phyloP scores from a whole-genome alignment of 2,797 vertebrate genomes.

The Garrulus glandarius region DNA sequence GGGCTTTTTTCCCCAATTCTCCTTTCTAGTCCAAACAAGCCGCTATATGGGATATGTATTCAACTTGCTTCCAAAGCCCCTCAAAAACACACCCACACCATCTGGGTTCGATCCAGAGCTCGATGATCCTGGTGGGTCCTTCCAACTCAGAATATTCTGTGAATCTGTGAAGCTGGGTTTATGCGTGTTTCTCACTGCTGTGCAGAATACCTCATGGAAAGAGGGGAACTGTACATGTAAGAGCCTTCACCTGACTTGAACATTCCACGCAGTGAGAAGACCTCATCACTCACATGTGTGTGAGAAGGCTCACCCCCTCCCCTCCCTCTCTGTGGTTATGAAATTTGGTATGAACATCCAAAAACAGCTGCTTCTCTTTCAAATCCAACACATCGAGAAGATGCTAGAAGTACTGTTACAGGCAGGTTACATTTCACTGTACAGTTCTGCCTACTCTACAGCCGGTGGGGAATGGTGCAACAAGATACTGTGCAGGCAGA shows the following conservation, averaged over 20 bases:
- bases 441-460: background rate
- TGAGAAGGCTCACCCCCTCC: background rate
- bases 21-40: background rate
- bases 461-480: constrained; percentile 21
- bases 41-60: fast-evolving
- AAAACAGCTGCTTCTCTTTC: background rate
- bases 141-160: background rate
- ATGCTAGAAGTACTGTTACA: background rate
- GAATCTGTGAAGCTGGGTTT: background rate
- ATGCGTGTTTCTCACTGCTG: background rate
- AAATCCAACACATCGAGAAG: background rate
- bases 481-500: background rate
- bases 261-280: background rate
- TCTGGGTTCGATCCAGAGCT: background rate
- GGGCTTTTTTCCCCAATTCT: background rate
- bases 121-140: background rate
- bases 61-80: background rate
- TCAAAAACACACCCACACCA: background rate
- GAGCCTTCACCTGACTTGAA: background rate
- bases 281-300: fast-evolving
- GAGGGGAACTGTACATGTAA: fast-evolving
- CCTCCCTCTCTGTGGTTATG: fast-evolving
- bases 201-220: background rate
- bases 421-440: background rate
- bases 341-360: background rate